Conservation (phyloP, 1,140 invertebrate species). For the Aphis gossypii region DNA sequence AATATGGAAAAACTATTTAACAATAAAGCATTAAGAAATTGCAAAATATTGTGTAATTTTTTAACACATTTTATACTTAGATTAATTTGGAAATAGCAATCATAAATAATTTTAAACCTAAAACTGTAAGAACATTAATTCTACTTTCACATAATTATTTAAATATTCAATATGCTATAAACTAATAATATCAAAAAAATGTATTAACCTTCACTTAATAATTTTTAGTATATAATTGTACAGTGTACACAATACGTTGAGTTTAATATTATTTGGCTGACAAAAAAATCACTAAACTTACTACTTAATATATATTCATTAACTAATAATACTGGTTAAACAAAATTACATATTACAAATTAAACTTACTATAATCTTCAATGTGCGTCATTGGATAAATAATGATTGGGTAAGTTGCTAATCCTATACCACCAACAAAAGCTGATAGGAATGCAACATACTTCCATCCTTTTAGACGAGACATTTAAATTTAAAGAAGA, state of each 20-base stretch:
- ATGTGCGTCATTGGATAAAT: conserved; percentile 73
- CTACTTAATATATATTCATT: neutral
- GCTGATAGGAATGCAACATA: conserved; percentile 69
- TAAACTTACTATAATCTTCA: conserved; percentile 70
- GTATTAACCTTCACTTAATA: neutral
- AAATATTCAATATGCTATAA: neutral
- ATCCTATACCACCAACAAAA: conserved; percentile 68
- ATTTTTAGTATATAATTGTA: neutral
- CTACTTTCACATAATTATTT: neutral
- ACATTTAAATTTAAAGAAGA: neutral
- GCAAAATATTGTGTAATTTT: neutral
- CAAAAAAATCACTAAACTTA: neutral
- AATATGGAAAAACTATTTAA: neutral
- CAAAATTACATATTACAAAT: neutral
- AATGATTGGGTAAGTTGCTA: conserved; percentile 71
- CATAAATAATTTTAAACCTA: neutral
- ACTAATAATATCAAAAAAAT: neutral
- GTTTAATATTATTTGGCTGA: neutral
- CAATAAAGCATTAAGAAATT: neutral
- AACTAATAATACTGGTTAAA: neutral
- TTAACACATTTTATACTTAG: neutral
- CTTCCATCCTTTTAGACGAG: conserved; percentile 67
- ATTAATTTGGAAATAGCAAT: neutral
- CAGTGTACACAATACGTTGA: neutral
- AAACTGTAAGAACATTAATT: neutral